Conservation (phyloP, 2,113 vertebrate species). For the Lipophrys pholis region DNA sequence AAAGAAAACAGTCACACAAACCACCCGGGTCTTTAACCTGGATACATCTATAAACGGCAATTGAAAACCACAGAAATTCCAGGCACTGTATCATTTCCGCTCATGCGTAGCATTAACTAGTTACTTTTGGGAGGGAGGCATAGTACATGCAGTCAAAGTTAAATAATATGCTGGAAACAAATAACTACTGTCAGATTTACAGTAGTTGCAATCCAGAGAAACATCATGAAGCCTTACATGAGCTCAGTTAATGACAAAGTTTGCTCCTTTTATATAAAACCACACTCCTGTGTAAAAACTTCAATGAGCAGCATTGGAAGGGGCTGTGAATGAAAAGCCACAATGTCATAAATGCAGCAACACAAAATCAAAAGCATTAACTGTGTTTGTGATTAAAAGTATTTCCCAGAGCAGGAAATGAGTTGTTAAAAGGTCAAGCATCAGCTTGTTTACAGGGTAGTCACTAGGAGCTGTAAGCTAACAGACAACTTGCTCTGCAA, state of each 20-base stretch:
- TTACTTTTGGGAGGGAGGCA: conserved; percentile 22
- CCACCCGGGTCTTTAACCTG: conserved; percentile 25
- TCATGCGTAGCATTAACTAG: conserved; percentile 37
- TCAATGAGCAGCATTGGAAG: background rate
- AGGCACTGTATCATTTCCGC: conserved; percentile 52
- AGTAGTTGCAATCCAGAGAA: background rate
- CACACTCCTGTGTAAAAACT: conserved; percentile 13
- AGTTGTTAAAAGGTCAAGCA: conserved; percentile 47
- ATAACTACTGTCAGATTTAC: background rate
- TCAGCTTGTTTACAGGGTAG: conserved; percentile 12
- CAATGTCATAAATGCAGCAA: conserved; percentile 39
- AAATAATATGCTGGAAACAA: background rate
- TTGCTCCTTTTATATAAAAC: background rate
- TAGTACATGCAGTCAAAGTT: background rate
- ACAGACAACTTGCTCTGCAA: conserved; percentile 1
- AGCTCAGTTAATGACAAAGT: background rate
- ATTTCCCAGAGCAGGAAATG: conserved; percentile 31
- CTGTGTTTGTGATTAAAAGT: conserved; percentile 43
- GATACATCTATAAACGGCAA: conserved; percentile 20
- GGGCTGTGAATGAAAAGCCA: conserved; percentile 12
- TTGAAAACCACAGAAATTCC: conserved; percentile 55
- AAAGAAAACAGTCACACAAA: background rate
- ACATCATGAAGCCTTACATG: background rate
- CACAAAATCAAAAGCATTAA: conserved; percentile 8
- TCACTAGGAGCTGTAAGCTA: background rate